Evolutionary conservation across 2,888 invertebrate species (phyloP).

Genomic region (Nomada flava): DNA sequence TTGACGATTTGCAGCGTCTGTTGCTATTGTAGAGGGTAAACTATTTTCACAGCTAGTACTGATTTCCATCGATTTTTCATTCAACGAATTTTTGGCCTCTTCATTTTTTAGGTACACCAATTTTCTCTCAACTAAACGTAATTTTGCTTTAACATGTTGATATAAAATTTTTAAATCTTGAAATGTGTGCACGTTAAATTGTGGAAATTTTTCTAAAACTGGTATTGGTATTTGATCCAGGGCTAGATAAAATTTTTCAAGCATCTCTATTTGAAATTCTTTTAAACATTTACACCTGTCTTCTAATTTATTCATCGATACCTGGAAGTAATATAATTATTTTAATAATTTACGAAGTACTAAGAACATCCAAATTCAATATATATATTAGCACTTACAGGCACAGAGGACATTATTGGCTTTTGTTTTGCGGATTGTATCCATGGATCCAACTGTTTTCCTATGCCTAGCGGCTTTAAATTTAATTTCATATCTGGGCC

Average conservation of each 20-base stretch:
- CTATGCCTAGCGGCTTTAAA: conserved; percentile 78
- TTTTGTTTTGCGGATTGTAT: conserved; percentile 71
- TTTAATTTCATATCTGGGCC: conserved; percentile 78
- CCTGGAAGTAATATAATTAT: conserved; percentile 62
- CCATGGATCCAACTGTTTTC: conserved; percentile 75
- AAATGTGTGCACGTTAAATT: conserved; percentile 86
- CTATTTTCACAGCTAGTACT: conserved; percentile 1
- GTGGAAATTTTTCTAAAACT: conserved; percentile 87
- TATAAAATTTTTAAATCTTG: conserved; percentile 86
- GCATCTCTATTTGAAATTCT: conserved; percentile 86
- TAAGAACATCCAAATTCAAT: background rate
- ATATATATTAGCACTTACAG: conserved; percentile 64
- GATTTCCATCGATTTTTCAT: conserved; percentile 17
- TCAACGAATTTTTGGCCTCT: conserved; percentile 6
- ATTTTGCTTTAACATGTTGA: conserved; percentile 86
- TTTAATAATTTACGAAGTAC: conserved; percentile 20
- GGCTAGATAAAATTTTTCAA: conserved; percentile 88
- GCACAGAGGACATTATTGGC: conserved; percentile 72
- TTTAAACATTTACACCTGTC: conserved; percentile 81
- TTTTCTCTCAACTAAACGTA: conserved; percentile 83
- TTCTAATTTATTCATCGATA: conserved; percentile 69
- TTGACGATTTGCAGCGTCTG: background rate
- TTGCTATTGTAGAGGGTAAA: background rate
- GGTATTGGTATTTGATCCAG: conserved; percentile 88
- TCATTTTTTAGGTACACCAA: conserved; percentile 60